Percentiles rank a stretch among this genome's conserved stretches.
phyloP scores from a whole-genome alignment of 2,888 invertebrate species.

The Idaea dimidiata region DNA sequence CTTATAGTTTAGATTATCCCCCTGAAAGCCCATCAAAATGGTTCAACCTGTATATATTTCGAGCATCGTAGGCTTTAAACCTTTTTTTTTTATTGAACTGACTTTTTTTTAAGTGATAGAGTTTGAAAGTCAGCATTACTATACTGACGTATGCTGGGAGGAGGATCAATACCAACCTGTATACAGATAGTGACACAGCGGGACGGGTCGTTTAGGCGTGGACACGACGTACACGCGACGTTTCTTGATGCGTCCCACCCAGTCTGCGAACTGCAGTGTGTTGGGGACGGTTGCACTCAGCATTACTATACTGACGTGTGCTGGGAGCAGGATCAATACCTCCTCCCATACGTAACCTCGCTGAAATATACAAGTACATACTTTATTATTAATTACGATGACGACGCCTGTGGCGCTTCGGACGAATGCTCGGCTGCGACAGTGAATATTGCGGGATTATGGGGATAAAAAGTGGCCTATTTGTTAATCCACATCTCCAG shows the following conservation, averaged over 20 bases:
- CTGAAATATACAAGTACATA: slow-evolving; percentile 52
- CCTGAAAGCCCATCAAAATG: no score
- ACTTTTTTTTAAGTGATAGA: no score
- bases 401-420: no score
- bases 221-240: slow-evolving; percentile 96
- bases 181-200: slow-evolving; percentile 96
- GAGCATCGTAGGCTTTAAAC: no score
- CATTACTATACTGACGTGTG: slow-evolving; percentile 97
- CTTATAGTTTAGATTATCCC: no score
- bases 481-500: no score
- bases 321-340: slow-evolving; percentile 95
- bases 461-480: no score
- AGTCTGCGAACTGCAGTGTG: slow-evolving; percentile 96
- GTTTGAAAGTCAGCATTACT: slow-evolving; percentile 90
- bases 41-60: no score
- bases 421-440: no score
- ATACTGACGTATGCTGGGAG: not conserved
- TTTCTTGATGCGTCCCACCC: slow-evolving; percentile 93
- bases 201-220: slow-evolving; percentile 96
- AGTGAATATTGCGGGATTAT: no score
- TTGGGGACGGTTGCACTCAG: slow-evolving; percentile 99
- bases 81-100: no score
- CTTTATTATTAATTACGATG: no score
- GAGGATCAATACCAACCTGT: slow-evolving; percentile 75
- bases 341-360: slow-evolving; percentile 99